Evolutionary conservation across 2,888 invertebrate genomes (phyloP).

Genomic region (Meandrusa payeni): DNA sequence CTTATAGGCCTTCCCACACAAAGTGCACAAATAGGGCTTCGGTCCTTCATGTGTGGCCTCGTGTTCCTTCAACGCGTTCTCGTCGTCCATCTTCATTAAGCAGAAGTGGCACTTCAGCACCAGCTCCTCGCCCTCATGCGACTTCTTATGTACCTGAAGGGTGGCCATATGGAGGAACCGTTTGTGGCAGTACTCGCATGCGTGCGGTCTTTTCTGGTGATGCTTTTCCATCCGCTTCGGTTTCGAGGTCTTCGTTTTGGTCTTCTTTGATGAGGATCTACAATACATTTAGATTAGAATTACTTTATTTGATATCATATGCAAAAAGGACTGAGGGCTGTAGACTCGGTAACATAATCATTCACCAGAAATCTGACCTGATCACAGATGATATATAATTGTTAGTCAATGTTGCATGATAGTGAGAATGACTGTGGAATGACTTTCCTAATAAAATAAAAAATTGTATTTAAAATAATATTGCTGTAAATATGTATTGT

Average conservation of each 20-base stretch:
- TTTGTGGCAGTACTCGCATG: constrained; percentile 63
- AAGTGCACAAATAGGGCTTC: constrained; percentile 58
- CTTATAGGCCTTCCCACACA: constrained; percentile 57
- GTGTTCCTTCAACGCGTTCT: constrained; percentile 38
- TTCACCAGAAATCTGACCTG: no score
- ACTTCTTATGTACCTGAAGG: constrained; percentile 54
- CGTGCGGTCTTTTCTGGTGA: constrained; percentile 49
- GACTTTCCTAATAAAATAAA: no score
- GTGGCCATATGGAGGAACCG: constrained; percentile 62
- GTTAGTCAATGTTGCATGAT: no score
- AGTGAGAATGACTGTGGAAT: no score
- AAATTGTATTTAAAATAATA: no score
- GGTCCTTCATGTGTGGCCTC: constrained; percentile 52
- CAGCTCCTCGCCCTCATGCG: constrained; percentile 51
- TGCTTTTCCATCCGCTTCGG: constrained; percentile 28
- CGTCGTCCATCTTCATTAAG: constrained; percentile 40
- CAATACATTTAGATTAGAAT: no score
- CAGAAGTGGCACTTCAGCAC: constrained; percentile 55
- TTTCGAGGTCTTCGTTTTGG: constrained; percentile 31
- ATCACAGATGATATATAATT: no score
- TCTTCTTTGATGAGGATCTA: background rate
- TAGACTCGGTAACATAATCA: no score
- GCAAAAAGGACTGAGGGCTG: no score
- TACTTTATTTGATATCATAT: no score
- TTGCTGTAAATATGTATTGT: no score